Evolutionary conservation across 2,888 invertebrate genomes (phyloP), one percentile per base, ranked within the genome.

Genomic region (Poecilus cupreus): DNA sequence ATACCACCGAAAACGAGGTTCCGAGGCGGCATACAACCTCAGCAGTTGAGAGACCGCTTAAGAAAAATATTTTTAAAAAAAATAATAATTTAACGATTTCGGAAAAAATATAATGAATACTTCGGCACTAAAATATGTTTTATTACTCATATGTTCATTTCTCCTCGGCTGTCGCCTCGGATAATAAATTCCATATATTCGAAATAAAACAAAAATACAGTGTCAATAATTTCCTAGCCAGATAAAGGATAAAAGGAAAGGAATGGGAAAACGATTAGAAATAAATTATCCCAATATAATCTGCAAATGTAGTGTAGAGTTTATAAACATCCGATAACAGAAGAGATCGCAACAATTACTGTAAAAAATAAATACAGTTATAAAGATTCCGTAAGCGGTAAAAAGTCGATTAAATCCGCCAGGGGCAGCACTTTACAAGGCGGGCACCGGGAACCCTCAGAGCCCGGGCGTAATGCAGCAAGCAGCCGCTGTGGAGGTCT

Each of bases 331-430:
- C 43, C 39, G 43, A 68, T 68, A 43, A 68, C 68, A 68, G 37
- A 16, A 18, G 16, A 68, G 68, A 37, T 76, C 51, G 51, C 26
- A 32, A 32, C 49, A 54, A 37, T 76, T 76, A 49, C 54, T 51
- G 49, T 49, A 75, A 76, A 76, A 54, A 76, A 76, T 76, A 54
- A 76, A 37, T 54, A 68, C 68, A 68, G 68, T 43, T 43, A 68
- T 68, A 68, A 68, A 68, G 68, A 68, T 68, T 43, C 68, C 39
- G 20, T 11, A 39, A 68, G 68, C 72, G 39, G 46, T 72, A 72
- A 72, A 46, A 72, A 72, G 49, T 72, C 72, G 72, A 72, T 72
- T 72, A 72, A 72, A 49, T 72, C 72, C 72, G 72, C 49, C 49
- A 26, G 43, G 39, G 72, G 72, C 46, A 49, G 72, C 49, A 72